These are phyloP conservation scores for Riptortus pedestris DNA, from an alignment of 1,140 invertebrate species.

Conservation along the genomic window DNA sequence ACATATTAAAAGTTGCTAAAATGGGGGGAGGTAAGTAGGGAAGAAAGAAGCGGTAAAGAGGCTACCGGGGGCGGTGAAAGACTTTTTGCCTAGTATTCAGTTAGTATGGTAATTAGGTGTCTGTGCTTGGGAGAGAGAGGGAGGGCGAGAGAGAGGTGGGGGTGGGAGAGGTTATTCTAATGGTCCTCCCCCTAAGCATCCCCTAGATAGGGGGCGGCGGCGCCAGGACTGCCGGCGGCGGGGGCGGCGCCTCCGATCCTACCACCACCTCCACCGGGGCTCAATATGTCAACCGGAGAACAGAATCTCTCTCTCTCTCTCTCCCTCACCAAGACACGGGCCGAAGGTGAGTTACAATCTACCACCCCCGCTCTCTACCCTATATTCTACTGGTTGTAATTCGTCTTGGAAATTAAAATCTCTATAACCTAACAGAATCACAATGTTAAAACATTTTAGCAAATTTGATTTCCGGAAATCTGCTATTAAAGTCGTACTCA, in stretches of 20 bases:
- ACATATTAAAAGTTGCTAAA: neutral
- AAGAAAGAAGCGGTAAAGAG: too few relatives aligned
- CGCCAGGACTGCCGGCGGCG: neutral
- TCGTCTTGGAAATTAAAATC: too few relatives aligned
- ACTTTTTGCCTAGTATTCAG: too few relatives aligned
- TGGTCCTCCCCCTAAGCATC: neutral
- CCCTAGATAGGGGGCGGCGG: neutral
- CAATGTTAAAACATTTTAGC: too few relatives aligned
- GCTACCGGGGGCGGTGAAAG: too few relatives aligned
- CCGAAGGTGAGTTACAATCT: neutral
- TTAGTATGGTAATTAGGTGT: too few relatives aligned
- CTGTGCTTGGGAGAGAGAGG: neutral
- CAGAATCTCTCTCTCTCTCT: neutral
- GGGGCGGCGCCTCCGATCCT: neutral
- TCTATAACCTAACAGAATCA: too few relatives aligned
- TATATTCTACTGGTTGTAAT: too few relatives aligned
- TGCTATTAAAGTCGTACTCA: too few relatives aligned
- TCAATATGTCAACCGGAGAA: neutral
- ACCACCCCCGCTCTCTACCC: neutral
- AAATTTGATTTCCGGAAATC: too few relatives aligned
- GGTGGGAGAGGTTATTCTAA: neutral
- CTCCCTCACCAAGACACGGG: neutral
- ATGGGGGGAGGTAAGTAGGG: neutral
- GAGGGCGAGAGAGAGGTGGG: neutral
- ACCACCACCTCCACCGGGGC: neutral